phyloP scores from a whole-genome alignment of 2,888 invertebrate genomes.

The Chymomyza amoena region DNA sequence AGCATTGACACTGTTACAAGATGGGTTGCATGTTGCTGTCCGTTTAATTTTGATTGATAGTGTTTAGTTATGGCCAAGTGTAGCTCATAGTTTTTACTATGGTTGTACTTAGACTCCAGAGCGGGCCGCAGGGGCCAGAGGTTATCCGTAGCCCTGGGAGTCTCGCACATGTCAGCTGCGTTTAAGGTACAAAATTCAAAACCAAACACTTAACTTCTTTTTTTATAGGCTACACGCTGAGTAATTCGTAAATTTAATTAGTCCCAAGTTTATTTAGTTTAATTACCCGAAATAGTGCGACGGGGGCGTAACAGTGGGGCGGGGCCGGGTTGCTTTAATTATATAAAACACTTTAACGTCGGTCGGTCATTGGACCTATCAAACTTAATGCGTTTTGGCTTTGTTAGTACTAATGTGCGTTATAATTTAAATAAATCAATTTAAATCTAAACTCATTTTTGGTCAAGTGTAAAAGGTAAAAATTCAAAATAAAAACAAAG shows the following conservation, averaged over 20 bases:
- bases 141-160: too few species aligned
- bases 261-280: neutral
- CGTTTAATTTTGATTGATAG: neutral
- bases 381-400: neutral
- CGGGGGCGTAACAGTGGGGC: neutral
- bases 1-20: neutral
- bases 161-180: neutral
- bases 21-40: neutral
- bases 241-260: neutral
- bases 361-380: constrained; percentile 2
- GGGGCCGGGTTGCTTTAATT: neutral
- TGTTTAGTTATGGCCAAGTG: neutral
- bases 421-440: constrained; percentile 1
- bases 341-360: neutral
- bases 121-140: too few species aligned
- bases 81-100: neutral
- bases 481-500: constrained; percentile 3
- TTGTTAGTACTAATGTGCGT: neutral
- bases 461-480: neutral
- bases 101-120: neutral
- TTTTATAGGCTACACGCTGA: neutral
- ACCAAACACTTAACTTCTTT: neutral
- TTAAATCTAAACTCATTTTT: neutral
- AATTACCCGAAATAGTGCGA: neutral
- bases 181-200: neutral